A percentile compares a stretch with the other conserved stretches of the same genome.
phyloP scores from a whole-genome alignment of 2,797 vertebrate genomes.

The Fistularia tabacaria region DNA sequence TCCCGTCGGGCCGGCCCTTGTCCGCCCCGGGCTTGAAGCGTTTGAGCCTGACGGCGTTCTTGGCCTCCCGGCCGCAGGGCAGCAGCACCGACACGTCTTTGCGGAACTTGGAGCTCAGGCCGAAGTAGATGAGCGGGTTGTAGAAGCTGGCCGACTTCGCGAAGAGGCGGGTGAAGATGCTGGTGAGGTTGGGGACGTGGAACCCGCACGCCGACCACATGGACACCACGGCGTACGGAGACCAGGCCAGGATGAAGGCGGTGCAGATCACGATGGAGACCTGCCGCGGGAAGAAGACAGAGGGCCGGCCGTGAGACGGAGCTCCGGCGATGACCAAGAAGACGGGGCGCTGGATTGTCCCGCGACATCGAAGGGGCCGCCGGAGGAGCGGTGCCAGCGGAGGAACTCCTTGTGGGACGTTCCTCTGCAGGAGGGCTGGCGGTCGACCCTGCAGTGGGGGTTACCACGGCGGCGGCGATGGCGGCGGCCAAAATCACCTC shows the following conservation, averaged over 20 bases:
- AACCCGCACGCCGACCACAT: slow-evolving; percentile 79
- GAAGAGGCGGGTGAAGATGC: slow-evolving; percentile 78
- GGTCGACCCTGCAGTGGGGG: too few relatives aligned
- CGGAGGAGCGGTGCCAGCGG: too few relatives aligned
- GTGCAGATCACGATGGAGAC: slow-evolving; percentile 81
- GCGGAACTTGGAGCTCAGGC: slow-evolving; percentile 81
- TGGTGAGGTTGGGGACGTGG: slow-evolving; percentile 74
- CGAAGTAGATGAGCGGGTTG: slow-evolving; percentile 82
- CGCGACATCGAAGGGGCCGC: too few relatives aligned
- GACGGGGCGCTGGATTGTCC: too few relatives aligned
- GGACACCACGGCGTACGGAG: slow-evolving; percentile 82
- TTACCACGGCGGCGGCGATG: too few relatives aligned
- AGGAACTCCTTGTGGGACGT: too few relatives aligned
- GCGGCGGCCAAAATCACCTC: too few relatives aligned
- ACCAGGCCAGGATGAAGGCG: slow-evolving; percentile 80
- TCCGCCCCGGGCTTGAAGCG: slow-evolving; percentile 60
- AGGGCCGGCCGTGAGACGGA: neutral
- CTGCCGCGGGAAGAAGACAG: slow-evolving; percentile 36
- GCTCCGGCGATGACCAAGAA: neutral
- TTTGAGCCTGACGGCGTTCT: slow-evolving; percentile 70
- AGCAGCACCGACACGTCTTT: slow-evolving; percentile 72
- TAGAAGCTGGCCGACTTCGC: slow-evolving; percentile 83
- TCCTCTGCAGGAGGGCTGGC: too few relatives aligned
- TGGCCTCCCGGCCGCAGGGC: slow-evolving; percentile 67
- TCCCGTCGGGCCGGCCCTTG: slow-evolving; percentile 10